Evolutionary conservation across 35 echinoderm and acorn worm genomes (phyloP).

Genomic region (Apostichopus californicus): DNA sequence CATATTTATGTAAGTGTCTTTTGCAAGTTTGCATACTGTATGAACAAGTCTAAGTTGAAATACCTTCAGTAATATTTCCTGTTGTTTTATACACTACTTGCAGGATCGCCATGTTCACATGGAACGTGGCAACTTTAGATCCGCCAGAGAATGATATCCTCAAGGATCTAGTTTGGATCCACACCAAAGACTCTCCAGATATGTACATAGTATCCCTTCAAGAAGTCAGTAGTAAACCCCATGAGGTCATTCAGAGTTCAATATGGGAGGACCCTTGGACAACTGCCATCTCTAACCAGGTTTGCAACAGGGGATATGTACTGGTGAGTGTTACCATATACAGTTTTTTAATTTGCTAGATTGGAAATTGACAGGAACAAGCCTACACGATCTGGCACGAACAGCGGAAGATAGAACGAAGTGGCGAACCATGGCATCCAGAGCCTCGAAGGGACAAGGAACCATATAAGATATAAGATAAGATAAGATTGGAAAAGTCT

Average conservation of each 20-base stretch:
- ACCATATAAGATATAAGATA: no score
- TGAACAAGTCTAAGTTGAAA: no score
- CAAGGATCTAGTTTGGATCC: conserved; percentile 79
- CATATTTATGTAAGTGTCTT: no score
- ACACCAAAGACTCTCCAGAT: conserved; percentile 75
- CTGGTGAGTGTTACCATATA: conserved; percentile 58
- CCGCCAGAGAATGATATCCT: conserved; percentile 67
- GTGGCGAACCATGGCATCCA: no score
- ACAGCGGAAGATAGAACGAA: no score
- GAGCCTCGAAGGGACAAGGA: no score
- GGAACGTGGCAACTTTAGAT: conserved; percentile 94
- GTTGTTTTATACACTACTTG: background rate
- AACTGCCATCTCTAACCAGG: conserved; percentile 70
- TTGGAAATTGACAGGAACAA: no score
- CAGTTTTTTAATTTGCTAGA: background rate
- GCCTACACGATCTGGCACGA: no score
- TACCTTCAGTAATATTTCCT: no score
- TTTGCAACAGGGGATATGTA: conserved; percentile 81
- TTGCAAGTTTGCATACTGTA: no score
- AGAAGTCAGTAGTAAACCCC: conserved; percentile 97
- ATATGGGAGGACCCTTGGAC: conserved; percentile 95
- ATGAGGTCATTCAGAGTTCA: conserved; percentile 83
- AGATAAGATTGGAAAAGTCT: background rate
- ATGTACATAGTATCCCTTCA: conserved; percentile 84
- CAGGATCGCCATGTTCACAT: conserved; percentile 87